Conservation (phyloP, 2,113 vertebrate species). For the Leptodactylus fuscus region DNA sequence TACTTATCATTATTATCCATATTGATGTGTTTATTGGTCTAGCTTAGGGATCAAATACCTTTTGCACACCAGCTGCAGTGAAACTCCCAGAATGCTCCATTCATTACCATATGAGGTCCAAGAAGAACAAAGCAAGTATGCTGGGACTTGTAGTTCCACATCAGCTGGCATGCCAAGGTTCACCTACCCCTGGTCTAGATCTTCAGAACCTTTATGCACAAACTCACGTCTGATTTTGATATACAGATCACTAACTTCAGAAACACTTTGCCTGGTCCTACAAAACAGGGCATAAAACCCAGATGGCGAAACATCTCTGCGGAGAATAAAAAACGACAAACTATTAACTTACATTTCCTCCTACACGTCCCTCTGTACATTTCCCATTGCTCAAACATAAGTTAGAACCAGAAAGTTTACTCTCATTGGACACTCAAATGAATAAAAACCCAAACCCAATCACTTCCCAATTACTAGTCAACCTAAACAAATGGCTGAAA, state of each 20-base stretch:
- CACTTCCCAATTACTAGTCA: conserved; percentile 73
- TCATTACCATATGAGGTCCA: too few relatives aligned
- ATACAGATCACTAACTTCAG: not conserved
- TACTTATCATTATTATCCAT: too few relatives aligned
- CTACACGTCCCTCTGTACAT: not conserved
- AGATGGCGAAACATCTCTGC: not conserved
- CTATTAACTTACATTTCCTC: not conserved
- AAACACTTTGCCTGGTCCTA: not conserved
- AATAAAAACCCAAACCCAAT: conserved; percentile 43
- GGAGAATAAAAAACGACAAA: not conserved
- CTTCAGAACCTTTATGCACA: too few relatives aligned
- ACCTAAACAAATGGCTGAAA: conserved; percentile 74
- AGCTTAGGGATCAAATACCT: too few relatives aligned
- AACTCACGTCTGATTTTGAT: too few relatives aligned
- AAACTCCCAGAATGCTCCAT: too few relatives aligned
- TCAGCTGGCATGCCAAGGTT: too few relatives aligned
- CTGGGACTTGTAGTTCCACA: too few relatives aligned
- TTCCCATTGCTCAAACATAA: conserved; percentile 11
- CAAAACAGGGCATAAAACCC: not conserved
- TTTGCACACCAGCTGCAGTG: too few relatives aligned
- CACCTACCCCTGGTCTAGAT: too few relatives aligned
- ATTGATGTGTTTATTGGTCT: too few relatives aligned
- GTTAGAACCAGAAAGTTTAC: conserved; percentile 15
- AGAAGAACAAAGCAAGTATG: too few relatives aligned
- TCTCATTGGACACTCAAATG: not conserved